Percentiles rank a stretch among this genome's conserved stretches.
Conservation (phyloP, 2,113 vertebrate species). For the Megaleporinus macrocephalus region DNA sequence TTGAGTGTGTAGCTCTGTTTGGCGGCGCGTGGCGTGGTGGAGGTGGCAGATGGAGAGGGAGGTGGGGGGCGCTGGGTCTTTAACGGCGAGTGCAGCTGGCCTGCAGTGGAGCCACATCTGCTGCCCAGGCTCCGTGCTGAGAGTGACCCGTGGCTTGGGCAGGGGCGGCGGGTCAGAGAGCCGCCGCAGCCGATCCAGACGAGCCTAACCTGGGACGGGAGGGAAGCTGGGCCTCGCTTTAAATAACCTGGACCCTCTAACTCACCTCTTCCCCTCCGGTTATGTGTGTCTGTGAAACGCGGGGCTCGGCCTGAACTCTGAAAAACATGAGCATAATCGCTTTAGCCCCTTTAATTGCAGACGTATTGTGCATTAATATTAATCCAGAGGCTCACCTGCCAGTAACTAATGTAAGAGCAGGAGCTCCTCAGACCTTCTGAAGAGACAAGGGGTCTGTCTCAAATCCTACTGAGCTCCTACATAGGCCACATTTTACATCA, state of each 20-base stretch:
- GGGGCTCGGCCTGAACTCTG: no score
- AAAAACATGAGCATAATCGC: no score
- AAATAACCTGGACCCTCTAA: slow-evolving; percentile 45
- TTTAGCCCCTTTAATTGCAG: no score
- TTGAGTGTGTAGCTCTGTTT: slow-evolving; percentile 53
- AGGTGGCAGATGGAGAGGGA: slow-evolving; percentile 75
- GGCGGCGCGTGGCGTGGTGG: slow-evolving; percentile 64
- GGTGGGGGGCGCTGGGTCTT: slow-evolving; percentile 75
- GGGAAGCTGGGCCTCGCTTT: slow-evolving; percentile 65
- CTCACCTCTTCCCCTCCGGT: slow-evolving; percentile 67
- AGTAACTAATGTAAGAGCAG: no score
- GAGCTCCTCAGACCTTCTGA: no score
- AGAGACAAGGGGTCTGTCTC: no score
- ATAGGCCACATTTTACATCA: no score
- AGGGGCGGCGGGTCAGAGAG: slow-evolving; percentile 61
- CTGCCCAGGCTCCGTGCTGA: slow-evolving; percentile 60
- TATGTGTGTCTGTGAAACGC: background rate
- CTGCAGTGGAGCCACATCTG: slow-evolving; percentile 72
- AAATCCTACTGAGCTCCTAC: no score
- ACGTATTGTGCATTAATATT: no score
- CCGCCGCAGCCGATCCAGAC: slow-evolving; percentile 32
- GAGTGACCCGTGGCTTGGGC: slow-evolving; percentile 57
- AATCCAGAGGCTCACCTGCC: no score
- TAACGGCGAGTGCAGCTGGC: slow-evolving; percentile 75
- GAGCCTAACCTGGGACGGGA: slow-evolving; percentile 51